phyloP scores from a whole-genome alignment of 2,888 invertebrate species.

The Pharmacophagus antenor region DNA sequence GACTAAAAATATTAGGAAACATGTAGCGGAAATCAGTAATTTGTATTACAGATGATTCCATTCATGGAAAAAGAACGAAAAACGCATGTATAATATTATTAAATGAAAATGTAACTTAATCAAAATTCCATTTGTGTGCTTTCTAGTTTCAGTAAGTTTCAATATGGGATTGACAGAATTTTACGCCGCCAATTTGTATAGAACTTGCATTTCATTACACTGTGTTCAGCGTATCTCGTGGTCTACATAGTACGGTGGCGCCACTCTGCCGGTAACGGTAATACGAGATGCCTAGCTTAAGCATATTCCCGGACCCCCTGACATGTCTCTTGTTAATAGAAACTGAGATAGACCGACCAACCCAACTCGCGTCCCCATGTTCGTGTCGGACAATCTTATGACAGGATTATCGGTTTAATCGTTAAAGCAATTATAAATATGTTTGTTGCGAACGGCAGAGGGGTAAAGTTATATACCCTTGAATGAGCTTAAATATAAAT shows the following conservation, averaged over 20 bases:
- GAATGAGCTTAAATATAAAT: no score
- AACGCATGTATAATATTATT: no score
- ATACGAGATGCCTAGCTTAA: constrained; percentile 71
- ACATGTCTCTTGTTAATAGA: constrained; percentile 46
- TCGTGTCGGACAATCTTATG: constrained; percentile 34
- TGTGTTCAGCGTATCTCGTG: constrained; percentile 34
- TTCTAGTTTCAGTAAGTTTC: constrained; percentile 7
- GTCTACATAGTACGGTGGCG: constrained; percentile 51
- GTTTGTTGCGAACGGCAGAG: background rate
- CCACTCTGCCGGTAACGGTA: constrained; percentile 72
- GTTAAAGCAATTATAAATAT: background rate
- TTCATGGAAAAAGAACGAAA: no score
- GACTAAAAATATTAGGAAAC: background rate
- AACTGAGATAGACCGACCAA: constrained; percentile 35
- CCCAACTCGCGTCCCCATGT: constrained; percentile 29
- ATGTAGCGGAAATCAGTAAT: background rate
- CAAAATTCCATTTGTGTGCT: background rate
- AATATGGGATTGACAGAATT: background rate
- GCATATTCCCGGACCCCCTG: constrained; percentile 52
- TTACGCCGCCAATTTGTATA: constrained; percentile 22
- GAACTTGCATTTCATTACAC: constrained; percentile 36
- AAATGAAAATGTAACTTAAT: background rate
- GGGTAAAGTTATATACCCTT: background rate
- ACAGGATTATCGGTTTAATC: constrained; percentile 12
- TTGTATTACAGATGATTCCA: background rate